Base-by-base conservation (phyloP, 1,140 invertebrate species). In the Diorhabda sublineata region DNA sequence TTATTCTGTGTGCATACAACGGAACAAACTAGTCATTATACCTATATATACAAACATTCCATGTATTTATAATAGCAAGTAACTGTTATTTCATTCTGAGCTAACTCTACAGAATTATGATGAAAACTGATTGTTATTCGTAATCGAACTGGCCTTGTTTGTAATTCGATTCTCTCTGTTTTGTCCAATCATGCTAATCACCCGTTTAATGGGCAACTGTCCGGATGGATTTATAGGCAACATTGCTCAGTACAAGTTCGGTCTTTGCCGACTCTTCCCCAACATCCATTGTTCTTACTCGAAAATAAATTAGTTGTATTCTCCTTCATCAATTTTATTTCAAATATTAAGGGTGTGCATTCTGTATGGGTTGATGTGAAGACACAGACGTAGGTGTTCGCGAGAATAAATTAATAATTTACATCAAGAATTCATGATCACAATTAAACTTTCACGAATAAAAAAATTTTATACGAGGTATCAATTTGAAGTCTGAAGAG, bases 151-250 rank as follows among this genome's bases (percentile, higher is more conserved):
- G 42, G 42, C 61, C 61, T 62, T 62, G 61, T 62, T 62, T 62
- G 61, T 62, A 44, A 62, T 62, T 62, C 61, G 42, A 42, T 42
- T 47, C 61, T 47, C 61, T 62, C 61, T 62, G 61, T 62, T 62
- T 44, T 42, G 43, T 44, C 61, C 61, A 62, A 62, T 62, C 61
- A 62, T 62, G 61, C 61, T 62, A 62, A 62, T 62, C 42, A 62
- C 61, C 42, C 43, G 26, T 42, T 62, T 62, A 62, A 62, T 62
- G 44, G 61, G 9, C n/a, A 62, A 59, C 58, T 59, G 61, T 62
- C 61, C 44, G n/a, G n/a, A 62, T 26, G 61, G 43, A 62, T 62
- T 62, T 62, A 62, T 62, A 44, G 61, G 61, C 61, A 62, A 62
- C 43, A 42, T 44, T 62, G 43, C 8, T 5, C 42, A 5, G n/a